Base-by-base conservation (phyloP, 2,888 invertebrate species). In the Erynnis tages region DNA sequence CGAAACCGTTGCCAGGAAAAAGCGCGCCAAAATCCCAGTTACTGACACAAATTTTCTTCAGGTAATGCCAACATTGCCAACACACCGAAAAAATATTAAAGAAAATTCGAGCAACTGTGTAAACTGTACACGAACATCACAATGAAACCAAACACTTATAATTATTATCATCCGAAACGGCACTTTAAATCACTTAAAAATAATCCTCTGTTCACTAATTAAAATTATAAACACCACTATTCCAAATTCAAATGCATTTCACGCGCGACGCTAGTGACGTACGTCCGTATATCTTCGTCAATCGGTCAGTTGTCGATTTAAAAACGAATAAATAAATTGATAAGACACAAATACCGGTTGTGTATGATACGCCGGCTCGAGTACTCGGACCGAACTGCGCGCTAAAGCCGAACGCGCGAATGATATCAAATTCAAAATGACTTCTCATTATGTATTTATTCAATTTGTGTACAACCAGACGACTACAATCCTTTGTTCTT, bases 401-500 rank as follows among this genome's bases (percentile, higher is more conserved):
- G 55, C 52, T 57, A 54, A 55, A 49, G 48, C 44, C 49, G 30
- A 44, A 49, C 46, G 55, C 52, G 47, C 50, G 43, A 44, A 29
- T 44, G 43, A 41, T 52, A 54, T 65, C 74, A 79, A n/a, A n/a
- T n/a, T 70, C 67, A 67, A 66, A 72, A 73, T 65, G 62, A 44
- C 43, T 37, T 34, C 47, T 50, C 53, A 53, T 43, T 70, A 78
- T 80, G 73, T 74, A 80, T 76, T 73, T 79, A 82, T 79, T 77
- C 77, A 61, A 56, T 53, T 54, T 61, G 58, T 63, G 65, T 71
- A 58, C 58, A 57, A 54, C n/a, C n/a, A n/a, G n/a, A n/a, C n/a
- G n/a, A n/a, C n/a, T n/a, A 61, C 57, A 60, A 55, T 69, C 63
- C 81, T 83, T 82, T 82, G 79, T 82, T 79, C 75, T 75, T 71